These are phyloP conservation scores for Drosophila kanapiae DNA, from an alignment of 1,140 invertebrate genomes.

Conservation along the genomic window DNA sequence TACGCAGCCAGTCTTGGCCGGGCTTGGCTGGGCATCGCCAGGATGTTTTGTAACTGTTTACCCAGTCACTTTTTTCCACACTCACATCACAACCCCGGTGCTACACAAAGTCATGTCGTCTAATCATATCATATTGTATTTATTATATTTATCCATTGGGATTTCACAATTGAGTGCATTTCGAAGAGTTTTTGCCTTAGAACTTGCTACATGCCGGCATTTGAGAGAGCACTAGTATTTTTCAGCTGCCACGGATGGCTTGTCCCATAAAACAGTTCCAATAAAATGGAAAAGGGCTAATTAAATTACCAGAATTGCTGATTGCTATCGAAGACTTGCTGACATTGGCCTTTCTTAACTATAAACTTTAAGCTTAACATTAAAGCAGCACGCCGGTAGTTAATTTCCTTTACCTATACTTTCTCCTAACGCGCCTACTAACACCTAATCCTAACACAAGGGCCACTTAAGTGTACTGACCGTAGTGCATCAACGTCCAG, in stretches of 20 bases:
- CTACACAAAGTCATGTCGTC: constrained; percentile 34
- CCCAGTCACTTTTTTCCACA: constrained; percentile 26
- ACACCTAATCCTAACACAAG: no score
- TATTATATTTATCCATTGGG: constrained; percentile 56
- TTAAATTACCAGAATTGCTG: constrained; percentile 14
- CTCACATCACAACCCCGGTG: constrained; percentile 8
- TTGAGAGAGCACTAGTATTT: background rate
- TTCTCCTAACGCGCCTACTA: no score
- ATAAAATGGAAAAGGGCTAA: background rate
- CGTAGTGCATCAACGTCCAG: no score
- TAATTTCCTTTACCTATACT: no score
- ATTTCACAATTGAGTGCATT: constrained; percentile 72
- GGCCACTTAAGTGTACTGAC: no score
- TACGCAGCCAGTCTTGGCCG: constrained; percentile 39
- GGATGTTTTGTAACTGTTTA: constrained; percentile 72
- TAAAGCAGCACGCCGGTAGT: no score
- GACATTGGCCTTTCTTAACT: background rate
- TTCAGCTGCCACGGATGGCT: background rate
- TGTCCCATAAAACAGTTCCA: constrained; percentile 5
- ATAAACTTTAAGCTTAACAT: no score
- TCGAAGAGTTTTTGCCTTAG: constrained; percentile 25
- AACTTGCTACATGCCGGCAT: background rate
- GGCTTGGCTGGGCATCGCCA: constrained; percentile 4
- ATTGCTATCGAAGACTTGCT: background rate
- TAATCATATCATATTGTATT: constrained; percentile 74